Base-by-base conservation (phyloP, 2,113 vertebrate genomes). In the Morphnarchus princeps region DNA sequence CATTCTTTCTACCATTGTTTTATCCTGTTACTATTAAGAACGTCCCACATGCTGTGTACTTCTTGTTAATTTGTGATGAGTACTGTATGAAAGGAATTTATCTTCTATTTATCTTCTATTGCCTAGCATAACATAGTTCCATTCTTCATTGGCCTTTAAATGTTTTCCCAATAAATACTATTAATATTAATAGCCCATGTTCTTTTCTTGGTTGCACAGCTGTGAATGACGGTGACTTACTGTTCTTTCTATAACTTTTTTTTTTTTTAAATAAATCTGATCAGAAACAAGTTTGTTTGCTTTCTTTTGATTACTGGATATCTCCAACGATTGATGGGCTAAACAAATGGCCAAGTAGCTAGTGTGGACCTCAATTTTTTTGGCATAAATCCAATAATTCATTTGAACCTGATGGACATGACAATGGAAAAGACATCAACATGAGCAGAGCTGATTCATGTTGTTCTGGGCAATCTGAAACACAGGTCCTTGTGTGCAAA, bases 331-430 rank as follows among this genome's bases (percentile, higher is more conserved):
- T 66, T 49, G n/a, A 57, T 28, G 13, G 7, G 4, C 7, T 62
- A 85, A 91, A 67, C 5, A 22, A 71, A 13, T 22, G 11, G 15
- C 31, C 13, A 15, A 3, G 15, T 43, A 57, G 1, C 55, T 52
- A 72, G 28, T 17, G 13, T 17, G 9, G 8, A 36, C 3, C 7
- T 67, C 4, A 0, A 0, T 47, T 67, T 58, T 16, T 58, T 78
- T 42, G 3, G 8, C 21, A 61, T 32, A 80, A 85, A 72, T 69
- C n/a, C 13, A 76, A 7, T 29, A 67, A 45, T 82, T 79, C 4
- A 29, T 65, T 71, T 59, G 31, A 76, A 63, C 7, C 4, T 36
- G 36, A 88, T 52, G 11, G 10, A 40, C 19, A 42, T 11, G 10
- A 29, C 11, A 66, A 11, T 7, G 8, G 3, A 54, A 12, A 81